Conservation (phyloP, 2,888 invertebrate genomes). For the Mesoligia furuncula region DNA sequence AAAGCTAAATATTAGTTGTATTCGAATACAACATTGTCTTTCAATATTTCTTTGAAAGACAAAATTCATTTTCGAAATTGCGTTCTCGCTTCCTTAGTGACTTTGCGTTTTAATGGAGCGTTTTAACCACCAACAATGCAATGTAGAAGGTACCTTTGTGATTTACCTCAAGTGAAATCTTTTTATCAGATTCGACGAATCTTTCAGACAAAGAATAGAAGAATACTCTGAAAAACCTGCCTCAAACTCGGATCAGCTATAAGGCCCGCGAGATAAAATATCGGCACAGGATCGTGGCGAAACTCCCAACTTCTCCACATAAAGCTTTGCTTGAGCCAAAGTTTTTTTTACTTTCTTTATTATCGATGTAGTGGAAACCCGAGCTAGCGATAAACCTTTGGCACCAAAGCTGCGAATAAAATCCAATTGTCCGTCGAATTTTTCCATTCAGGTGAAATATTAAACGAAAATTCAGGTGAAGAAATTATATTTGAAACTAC, state of each 20-base stretch:
- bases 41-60: background rate
- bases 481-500: constrained; percentile 43
- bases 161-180: constrained; percentile 24
- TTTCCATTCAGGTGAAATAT: constrained; percentile 67
- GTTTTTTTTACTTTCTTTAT: constrained; percentile 61
- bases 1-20: background rate
- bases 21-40: background rate
- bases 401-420: constrained; percentile 61
- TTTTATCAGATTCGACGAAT: constrained; percentile 25
- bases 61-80: background rate
- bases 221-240: constrained; percentile 33
- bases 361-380: constrained; percentile 68
- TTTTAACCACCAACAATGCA: background rate
- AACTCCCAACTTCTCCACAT: constrained; percentile 68
- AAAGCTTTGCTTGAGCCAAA: constrained; percentile 68
- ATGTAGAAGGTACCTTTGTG: background rate
- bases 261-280: constrained; percentile 66
- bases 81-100: background rate
- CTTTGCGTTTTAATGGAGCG: background rate
- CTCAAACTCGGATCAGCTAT: constrained; percentile 56
- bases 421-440: constrained; percentile 65
- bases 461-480: constrained; percentile 35
- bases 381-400: constrained; percentile 63
- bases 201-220: constrained; percentile 38
- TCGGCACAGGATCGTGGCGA: constrained; percentile 60